phyloP scores from a whole-genome alignment of 1,140 invertebrate species.

The Adelges cooleyi region DNA sequence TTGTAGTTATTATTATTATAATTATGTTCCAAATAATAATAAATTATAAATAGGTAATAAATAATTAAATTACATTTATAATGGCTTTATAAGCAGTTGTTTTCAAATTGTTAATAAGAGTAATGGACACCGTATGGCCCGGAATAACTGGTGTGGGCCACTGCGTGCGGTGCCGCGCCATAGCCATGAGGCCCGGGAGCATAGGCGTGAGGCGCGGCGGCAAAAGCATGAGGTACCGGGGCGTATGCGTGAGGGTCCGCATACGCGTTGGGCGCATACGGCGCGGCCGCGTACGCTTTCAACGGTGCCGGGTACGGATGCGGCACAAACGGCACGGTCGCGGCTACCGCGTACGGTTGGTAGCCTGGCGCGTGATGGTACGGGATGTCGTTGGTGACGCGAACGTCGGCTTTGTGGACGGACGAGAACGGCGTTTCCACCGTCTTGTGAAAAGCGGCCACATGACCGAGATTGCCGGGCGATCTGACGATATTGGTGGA shows the following conservation, averaged over 20 bases:
- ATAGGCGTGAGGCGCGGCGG: constrained; percentile 28
- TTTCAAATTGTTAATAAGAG: constrained; percentile 17
- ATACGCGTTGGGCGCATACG: constrained; percentile 16
- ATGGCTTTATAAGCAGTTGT: too few species aligned
- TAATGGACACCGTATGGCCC: background rate
- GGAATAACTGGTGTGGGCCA: constrained; percentile 1
- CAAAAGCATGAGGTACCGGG: constrained; percentile 26
- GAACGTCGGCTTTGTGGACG: constrained; percentile 38
- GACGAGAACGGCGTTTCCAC: constrained; percentile 38
- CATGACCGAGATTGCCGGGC: constrained; percentile 37
- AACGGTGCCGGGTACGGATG: background rate
- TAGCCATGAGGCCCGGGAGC: constrained; percentile 34
- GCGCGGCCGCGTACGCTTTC: too few species aligned
- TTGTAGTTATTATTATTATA: too few species aligned
- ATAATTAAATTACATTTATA: too few species aligned
- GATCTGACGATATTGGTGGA: constrained; percentile 36
- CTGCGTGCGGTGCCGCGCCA: constrained; percentile 30
- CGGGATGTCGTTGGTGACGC: constrained; percentile 37
- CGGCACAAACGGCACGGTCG: constrained; percentile 2
- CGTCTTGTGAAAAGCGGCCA: constrained; percentile 38
- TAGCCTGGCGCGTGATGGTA: constrained; percentile 31
- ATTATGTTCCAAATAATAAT: too few species aligned
- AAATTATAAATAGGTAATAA: too few species aligned
- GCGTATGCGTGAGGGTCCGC: constrained; percentile 28
- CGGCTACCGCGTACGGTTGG: constrained; percentile 1